Conservation (phyloP, 2,113 vertebrate species). For the Chaetorhynchus papuensis region DNA sequence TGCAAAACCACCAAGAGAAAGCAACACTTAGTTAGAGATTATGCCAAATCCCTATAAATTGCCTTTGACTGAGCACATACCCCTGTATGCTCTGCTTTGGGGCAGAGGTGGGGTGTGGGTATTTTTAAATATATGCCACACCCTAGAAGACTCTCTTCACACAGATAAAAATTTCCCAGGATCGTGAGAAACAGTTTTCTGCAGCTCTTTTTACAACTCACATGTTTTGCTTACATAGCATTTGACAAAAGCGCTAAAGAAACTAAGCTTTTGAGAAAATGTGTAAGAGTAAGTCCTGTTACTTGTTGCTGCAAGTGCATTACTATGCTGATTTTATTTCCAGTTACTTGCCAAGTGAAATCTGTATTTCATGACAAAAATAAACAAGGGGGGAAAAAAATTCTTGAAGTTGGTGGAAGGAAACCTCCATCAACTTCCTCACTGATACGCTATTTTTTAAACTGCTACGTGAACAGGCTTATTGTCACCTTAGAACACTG, state of each 20-base stretch:
- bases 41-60: neutral
- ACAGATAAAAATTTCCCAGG: neutral
- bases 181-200: neutral
- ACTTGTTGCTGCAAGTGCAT: neutral
- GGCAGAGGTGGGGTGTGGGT: too few species aligned
- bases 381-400: neutral
- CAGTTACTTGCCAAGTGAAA: neutral
- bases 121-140: neutral
- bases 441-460: neutral
- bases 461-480: neutral
- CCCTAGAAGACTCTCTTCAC: neutral
- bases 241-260: neutral
- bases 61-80: neutral
- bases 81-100: neutral
- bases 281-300: neutral
- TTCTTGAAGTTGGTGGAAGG: neutral
- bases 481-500: neutral
- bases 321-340: neutral
- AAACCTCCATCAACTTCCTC: neutral
- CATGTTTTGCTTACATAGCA: neutral
- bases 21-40: neutral
- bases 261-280: neutral
- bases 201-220: neutral
- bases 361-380: neutral
- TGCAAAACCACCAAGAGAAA: neutral